Base-by-base conservation (phyloP, 2,797 vertebrate species). In the Hypotaenidia philippensis region DNA sequence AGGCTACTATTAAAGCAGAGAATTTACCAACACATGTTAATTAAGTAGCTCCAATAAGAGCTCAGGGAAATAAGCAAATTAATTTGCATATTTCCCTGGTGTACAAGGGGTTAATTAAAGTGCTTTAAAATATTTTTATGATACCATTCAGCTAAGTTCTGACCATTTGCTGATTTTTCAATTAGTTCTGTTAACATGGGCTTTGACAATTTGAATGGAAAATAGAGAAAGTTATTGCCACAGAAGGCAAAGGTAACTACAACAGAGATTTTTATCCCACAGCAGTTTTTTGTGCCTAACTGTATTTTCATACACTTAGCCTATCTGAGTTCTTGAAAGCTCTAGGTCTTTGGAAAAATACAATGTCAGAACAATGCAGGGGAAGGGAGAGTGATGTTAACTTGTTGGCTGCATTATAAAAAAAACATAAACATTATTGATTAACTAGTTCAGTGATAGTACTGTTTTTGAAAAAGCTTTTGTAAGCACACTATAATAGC, bases 101-200 rank as follows among this genome's bases (percentile, higher is more conserved):
- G 57, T 87, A 66, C 60, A 77, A 91, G 34, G 83, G 87, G 90
- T 95, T 95, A 96, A 90, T 92, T 75, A 64, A 86, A 90, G n/a
- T 57, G 45, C 21, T 92, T 86, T 70, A 65, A 63, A 64, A 69
- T 75, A 56, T 77, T 78, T 91, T 80, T 81, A 32, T 90, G 6
- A 22, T 74, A 26, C 6, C 22, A 78, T 86, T 92, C 40, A 78
- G 5, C 44, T 52, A 19, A 36, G 6, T 83, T 80, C 11, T 50
- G 45, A 93, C 74, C 15, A 45, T 50, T 16, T 78, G 11, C 9
- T 83, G 32, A 81, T 94, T 90, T 94, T 96, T 92, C 45, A 83
- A 47, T 81, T 81, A 78, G 26, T 90, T 78, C 17, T 81, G 8
- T 81, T 71, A 74, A n/a, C 31, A 60, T 45, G 61, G 36, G 13